phyloP scores from a whole-genome alignment of 2,888 invertebrate genomes.

The Malthinus seriepunctatus region DNA sequence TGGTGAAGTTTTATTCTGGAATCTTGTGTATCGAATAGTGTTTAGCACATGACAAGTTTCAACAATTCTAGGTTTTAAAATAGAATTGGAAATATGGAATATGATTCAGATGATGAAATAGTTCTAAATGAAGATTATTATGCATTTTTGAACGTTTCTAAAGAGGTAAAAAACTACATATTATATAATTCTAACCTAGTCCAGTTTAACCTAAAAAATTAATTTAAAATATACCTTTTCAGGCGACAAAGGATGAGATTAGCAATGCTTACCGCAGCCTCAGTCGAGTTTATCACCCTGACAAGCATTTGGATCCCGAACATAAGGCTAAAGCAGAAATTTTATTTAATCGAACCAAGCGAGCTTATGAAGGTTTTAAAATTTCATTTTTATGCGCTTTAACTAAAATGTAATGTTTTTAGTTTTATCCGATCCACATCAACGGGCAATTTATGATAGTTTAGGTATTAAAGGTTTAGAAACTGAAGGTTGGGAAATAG shows the following conservation, averaged over 20 bases:
- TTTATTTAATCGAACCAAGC: slow-evolving; percentile 90
- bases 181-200: slow-evolving; percentile 1
- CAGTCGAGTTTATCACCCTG: slow-evolving; percentile 94
- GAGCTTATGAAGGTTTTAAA: slow-evolving; percentile 83
- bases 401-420: slow-evolving; percentile 31
- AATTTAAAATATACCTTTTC: slow-evolving; percentile 11
- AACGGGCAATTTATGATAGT: slow-evolving; percentile 92
- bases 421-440: slow-evolving; percentile 91
- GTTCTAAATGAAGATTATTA: slow-evolving; percentile 82
- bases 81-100: slow-evolving; percentile 59
- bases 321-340: slow-evolving; percentile 88
- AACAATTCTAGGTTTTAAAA: background rate
- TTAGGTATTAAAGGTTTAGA: slow-evolving; percentile 88
- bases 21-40: background rate
- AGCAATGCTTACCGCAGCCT: slow-evolving; percentile 89
- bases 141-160: slow-evolving; percentile 82
- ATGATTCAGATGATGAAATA: slow-evolving; percentile 69
- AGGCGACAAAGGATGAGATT: slow-evolving; percentile 94
- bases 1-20: background rate
- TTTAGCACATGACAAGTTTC: slow-evolving; percentile 11
- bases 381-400: slow-evolving; percentile 3
- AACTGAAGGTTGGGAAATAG: slow-evolving; percentile 95
- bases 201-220: slow-evolving; percentile 2
- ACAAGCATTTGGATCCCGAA: slow-evolving; percentile 86
- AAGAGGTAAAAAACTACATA: slow-evolving; percentile 67